These are phyloP conservation scores for Bovichtus diacanthus DNA, from an alignment of 2,797 vertebrate species.

Conservation along the genomic window DNA sequence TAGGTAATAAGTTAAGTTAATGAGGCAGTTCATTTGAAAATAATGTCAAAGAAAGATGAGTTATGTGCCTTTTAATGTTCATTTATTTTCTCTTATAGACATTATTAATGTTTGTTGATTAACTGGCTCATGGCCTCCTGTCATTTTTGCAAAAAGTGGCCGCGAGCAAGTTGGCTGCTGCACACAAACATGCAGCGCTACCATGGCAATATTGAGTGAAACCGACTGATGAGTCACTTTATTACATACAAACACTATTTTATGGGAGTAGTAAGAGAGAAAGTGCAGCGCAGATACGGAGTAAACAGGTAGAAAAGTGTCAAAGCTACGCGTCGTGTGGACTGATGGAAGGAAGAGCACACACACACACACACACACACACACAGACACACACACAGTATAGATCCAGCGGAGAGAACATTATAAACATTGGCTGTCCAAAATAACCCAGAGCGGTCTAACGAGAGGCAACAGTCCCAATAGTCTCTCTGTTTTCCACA, in stretches of 20 bases:
- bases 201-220: constrained; percentile 20
- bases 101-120: too few relatives aligned
- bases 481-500: neutral
- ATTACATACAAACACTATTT: neutral
- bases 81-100: too few relatives aligned
- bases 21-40: too few relatives aligned
- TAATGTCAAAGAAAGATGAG: too few relatives aligned
- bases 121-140: too few relatives aligned
- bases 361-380: neutral
- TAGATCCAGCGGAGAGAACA: constrained; percentile 56
- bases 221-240: neutral
- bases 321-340: constrained; percentile 9
- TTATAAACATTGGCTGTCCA: constrained; percentile 51
- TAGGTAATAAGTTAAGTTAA: too few relatives aligned
- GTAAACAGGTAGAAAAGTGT: neutral
- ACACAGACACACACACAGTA: neutral
- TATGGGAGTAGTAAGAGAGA: neutral
- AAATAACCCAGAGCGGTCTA: constrained; percentile 51
- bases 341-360: constrained; percentile 40
- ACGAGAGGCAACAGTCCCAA: too few relatives aligned
- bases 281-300: neutral
- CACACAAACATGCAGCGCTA: neutral
- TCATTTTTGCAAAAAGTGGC: too few relatives aligned
- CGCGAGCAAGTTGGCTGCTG: neutral
- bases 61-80: too few relatives aligned